phyloP scores from a whole-genome alignment of 1,140 invertebrate genomes.

The Hetaerina americana region DNA sequence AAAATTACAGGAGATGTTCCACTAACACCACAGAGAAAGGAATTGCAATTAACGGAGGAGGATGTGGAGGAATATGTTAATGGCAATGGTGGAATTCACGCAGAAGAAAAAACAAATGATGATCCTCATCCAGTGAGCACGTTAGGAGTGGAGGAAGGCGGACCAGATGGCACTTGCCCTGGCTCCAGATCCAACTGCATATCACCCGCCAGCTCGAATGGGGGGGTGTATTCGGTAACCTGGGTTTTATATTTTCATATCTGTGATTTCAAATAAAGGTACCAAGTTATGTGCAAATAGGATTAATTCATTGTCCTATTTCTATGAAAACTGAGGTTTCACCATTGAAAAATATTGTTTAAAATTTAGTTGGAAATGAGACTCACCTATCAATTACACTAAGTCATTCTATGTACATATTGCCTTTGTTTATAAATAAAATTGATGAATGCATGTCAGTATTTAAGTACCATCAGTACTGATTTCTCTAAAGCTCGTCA shows the following conservation, averaged over 20 bases:
- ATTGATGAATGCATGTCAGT: too few relatives aligned
- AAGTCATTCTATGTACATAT: too few relatives aligned
- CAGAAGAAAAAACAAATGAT: background rate
- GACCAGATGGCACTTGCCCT: slow-evolving; percentile 25
- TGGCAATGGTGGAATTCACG: background rate
- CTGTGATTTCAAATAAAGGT: too few relatives aligned
- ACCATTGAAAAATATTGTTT: too few relatives aligned
- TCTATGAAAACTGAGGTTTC: too few relatives aligned
- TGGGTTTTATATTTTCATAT: background rate
- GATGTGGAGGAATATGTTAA: background rate
- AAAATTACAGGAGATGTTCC: background rate
- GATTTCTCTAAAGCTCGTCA: too few relatives aligned
- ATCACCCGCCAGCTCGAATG: slow-evolving; percentile 70
- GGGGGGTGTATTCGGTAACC: slow-evolving; percentile 70
- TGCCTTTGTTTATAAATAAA: too few relatives aligned
- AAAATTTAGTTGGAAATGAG: too few relatives aligned
- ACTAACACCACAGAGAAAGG: background rate
- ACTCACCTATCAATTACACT: too few relatives aligned
- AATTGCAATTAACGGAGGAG: background rate
- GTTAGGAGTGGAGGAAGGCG: slow-evolving; percentile 18
- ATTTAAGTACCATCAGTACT: too few relatives aligned
- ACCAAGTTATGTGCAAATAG: too few relatives aligned
- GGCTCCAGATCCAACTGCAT: slow-evolving; percentile 46
- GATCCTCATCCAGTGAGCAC: background rate
- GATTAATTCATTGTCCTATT: background rate